Base-by-base conservation (phyloP, 2,797 vertebrate genomes). In the Graptemys geographica region DNA sequence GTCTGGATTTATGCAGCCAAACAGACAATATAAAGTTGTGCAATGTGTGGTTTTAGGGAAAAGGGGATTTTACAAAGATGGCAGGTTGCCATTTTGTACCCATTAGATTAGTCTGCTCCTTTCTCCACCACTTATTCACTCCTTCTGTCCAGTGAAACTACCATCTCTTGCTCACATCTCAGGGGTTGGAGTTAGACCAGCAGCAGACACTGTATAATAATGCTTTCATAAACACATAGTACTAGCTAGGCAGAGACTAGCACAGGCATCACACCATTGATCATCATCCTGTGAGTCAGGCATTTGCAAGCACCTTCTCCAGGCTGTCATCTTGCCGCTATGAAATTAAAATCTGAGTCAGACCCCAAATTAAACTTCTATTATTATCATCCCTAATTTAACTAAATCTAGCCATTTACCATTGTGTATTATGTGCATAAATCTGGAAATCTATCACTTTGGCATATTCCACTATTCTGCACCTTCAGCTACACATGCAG, bases 301-400 rank as follows among this genome's bases (percentile, higher is more conserved):
- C 96, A 97, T 97, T 96, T 98, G 96, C 95, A 95, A 97, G 94
- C 95, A 97, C 95, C 97, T 97, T 97, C 95, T 96, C 94, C 93
- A 96, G 93, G 96, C 96, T 97, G 93, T 97, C 94, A 98, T 96
- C 95, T 93, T 94, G 93, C 57, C 96, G 95, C 94, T 94, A 95
- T 82, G 90, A 95, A 95, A 90, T 95, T 94, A 95, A 97, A 96
- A 97, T 97, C 93, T 97, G 95, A 96, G 87, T 97, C 95, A 97
- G 94, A 98, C 96, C 94, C 86, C 95, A 97, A 97, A 96, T 97
- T 96, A 96, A 98, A 96, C 93, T 96, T 92, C 95, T 97, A 93
- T 97, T 96, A 98, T 97, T 97, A 97, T 95, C 91, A 95, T 87
- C 92, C 93, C 93, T 74, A 59, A 97, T 97, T 97, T 97, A 97